Evolutionary conservation across 2,888 invertebrate genomes (phyloP), one percentile per base, ranked within the genome.

Genomic region (Molorchus minor): DNA sequence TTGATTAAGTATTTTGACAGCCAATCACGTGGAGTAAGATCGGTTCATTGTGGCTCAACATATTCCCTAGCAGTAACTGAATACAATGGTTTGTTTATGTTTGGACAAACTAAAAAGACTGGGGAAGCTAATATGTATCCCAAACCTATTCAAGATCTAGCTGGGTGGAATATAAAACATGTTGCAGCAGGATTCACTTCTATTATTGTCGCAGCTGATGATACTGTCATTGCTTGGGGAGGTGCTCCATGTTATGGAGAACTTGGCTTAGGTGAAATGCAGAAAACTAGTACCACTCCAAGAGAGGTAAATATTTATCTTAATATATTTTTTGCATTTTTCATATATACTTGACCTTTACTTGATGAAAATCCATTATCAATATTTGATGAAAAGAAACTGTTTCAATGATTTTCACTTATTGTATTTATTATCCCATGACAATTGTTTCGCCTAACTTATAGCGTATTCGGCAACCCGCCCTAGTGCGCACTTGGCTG

Each of bases 41-140:
- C 88, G 52, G 89, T 95, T 4, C 86, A 88, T 76, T 94, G 94
- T 74, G 96, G 96, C 1, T 89, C 93, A 16, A 90, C 93, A 0
- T 96, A 89, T 81, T 94, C 92, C 74, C 85, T 97, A 71, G 93
- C 91, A 5, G 85, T 94, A 57, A 93, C 92, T 73, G 93, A 93
- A 75, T 81, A 85, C 58, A 92, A 90, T 35, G 86, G 85, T 1
- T 81, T 91, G 46, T 94, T 88, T 80, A 81, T 96, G 79, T 96
- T 96, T 80, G 97, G 97, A 0, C 94, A 94, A 77, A 93, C 92
- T 0, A 96, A 96, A 77, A 89, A 94, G 57, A 92, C 93, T 0
- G 96, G 96, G 0, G 97, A 97, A 78, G 96, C 96, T 1, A 94
- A 94, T 72, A 96, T 96, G 96, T 96, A 96, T 77, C 96, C 96